Percentiles rank a stretch among this genome's conserved stretches.
Conservation (phyloP, 2,797 vertebrate species). For the Uromys caudimaculatus region DNA sequence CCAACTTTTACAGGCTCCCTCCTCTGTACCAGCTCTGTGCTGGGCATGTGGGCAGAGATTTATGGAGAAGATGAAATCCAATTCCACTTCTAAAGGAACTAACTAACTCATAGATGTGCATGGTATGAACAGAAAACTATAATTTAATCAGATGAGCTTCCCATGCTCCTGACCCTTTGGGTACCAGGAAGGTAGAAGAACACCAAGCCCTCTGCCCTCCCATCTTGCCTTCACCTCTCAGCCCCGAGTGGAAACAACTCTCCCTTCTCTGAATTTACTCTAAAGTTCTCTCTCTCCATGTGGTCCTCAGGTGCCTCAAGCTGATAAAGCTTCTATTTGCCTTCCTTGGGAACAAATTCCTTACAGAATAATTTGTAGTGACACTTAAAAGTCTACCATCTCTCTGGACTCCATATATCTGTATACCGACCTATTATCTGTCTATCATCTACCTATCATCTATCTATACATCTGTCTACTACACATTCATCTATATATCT, state of each 20-base stretch:
- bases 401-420: background rate
- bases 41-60: background rate
- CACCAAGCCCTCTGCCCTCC: background rate
- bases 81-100: background rate
- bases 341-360: background rate
- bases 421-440: background rate
- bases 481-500: background rate
- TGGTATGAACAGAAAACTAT: background rate
- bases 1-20: background rate
- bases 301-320: background rate
- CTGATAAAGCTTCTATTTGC: background rate
- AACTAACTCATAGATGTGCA: background rate
- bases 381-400: background rate
- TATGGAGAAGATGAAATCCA: background rate
- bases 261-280: background rate
- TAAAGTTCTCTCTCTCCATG: background rate
- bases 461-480: background rate
- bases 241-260: background rate
- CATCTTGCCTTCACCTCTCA: background rate
- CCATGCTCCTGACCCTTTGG: background rate
- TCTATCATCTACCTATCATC: background rate
- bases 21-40: background rate
- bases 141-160: rapidly evolving
- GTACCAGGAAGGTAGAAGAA: background rate
- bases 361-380: background rate